Conservation (phyloP, 1,140 invertebrate species). For the Asobara japonica region DNA sequence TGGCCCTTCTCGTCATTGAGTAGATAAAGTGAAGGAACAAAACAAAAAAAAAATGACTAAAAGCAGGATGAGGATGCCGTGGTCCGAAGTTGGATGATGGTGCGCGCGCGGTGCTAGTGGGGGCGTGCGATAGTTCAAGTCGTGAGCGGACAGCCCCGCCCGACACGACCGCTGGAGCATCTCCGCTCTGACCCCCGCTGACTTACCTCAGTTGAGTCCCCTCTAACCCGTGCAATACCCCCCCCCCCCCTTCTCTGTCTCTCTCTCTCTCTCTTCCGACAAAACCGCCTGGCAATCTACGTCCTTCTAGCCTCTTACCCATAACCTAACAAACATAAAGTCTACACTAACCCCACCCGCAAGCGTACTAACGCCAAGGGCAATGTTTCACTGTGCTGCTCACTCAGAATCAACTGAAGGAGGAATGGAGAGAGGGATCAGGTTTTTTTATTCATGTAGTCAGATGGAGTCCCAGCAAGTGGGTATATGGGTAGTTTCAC, state of each 20-base stretch:
- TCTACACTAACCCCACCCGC: constrained; percentile 8
- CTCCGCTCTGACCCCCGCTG: constrained; percentile 65
- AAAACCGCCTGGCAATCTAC: constrained; percentile 26
- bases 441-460: too few species aligned
- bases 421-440: constrained; percentile 2
- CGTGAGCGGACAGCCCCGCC: constrained; percentile 67
- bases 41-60: background rate
- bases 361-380: constrained; percentile 1
- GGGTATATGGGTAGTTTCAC: too few species aligned
- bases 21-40: constrained; percentile 1
- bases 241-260: constrained; percentile 24
- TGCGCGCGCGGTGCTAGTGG: constrained; percentile 66
- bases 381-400: background rate
- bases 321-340: constrained; percentile 52
- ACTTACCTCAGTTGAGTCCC: constrained; percentile 50
- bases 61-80: constrained; percentile 13
- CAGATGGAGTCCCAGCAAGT: too few species aligned
- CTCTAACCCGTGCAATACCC: constrained; percentile 44
- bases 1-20: background rate
- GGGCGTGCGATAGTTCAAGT: constrained; percentile 69
- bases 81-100: constrained; percentile 60
- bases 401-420: background rate
- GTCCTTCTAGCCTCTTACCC: constrained; percentile 49
- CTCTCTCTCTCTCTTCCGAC: constrained; percentile 26
- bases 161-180: constrained; percentile 66